Evolutionary conservation across 2,113 vertebrate species (phyloP).

Genomic region (Smithornis capensis): DNA sequence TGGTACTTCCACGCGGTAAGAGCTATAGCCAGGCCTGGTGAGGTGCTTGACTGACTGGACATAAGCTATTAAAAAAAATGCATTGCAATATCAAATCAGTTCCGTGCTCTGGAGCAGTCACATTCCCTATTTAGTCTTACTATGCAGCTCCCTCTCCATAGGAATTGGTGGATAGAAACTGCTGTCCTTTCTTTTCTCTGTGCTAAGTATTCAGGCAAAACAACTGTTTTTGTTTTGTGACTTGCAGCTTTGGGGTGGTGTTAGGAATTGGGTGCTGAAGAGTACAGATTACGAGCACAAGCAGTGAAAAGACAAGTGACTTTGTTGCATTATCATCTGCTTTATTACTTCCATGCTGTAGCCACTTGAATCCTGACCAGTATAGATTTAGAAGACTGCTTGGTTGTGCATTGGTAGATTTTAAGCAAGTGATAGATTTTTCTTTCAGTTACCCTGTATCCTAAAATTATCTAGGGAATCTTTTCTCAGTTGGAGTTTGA

Average conservation of each 20-base stretch:
- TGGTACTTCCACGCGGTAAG: slow-evolving; percentile 94
- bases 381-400: neutral
- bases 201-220: neutral
- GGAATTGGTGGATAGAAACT: neutral
- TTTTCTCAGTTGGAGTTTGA: neutral
- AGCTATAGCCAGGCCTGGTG: neutral
- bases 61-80: neutral
- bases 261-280: neutral
- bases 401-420: neutral
- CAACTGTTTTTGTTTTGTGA: neutral
- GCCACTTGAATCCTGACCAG: neutral
- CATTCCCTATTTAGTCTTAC: neutral
- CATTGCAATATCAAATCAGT: neutral
- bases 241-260: neutral
- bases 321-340: neutral
- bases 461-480: neutral
- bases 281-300: rapidly evolving
- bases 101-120: neutral
- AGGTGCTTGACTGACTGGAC: neutral
- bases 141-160: neutral
- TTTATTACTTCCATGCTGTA: neutral
- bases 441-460: neutral
- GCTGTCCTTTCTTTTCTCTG: neutral
- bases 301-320: neutral
- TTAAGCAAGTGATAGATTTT: neutral